These are phyloP conservation scores for Platycercus adscitus DNA, from an alignment of 2,113 vertebrate species.

Conservation along the genomic window DNA sequence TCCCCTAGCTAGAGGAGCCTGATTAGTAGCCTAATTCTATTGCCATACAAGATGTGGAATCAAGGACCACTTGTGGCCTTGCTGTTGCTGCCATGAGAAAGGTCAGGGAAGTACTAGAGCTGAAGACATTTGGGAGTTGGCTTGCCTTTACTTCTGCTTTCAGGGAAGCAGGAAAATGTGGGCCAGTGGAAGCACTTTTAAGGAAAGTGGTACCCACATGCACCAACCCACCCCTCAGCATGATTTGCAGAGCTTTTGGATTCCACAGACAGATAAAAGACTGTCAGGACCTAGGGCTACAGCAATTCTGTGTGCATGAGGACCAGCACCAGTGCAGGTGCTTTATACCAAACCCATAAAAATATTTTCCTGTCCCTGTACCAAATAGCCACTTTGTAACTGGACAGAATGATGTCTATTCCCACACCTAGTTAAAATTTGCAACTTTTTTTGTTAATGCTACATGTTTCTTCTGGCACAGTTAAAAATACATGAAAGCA, in stretches of 20 bases:
- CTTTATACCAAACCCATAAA: not conserved
- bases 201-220: not conserved
- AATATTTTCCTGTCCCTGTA: conserved; percentile 1
- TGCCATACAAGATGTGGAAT: not conserved
- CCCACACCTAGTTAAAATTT: not conserved
- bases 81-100: not conserved
- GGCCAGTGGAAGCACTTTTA: not conserved
- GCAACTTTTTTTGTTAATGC: not conserved
- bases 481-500: conserved; percentile 14
- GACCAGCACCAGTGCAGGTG: not conserved
- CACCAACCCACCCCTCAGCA: not conserved
- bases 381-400: not conserved
- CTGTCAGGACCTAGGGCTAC: not conserved
- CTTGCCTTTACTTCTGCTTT: not conserved
- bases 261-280: not conserved
- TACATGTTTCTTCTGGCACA: not conserved
- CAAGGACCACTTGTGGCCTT: not conserved
- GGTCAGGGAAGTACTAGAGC: not conserved
- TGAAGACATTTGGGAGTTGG: not conserved
- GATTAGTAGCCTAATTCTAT: not conserved
- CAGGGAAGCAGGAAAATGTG: not conserved
- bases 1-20: not conserved
- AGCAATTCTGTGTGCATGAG: not conserved
- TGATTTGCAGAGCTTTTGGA: not conserved
- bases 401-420: not conserved